These are phyloP conservation scores for Drosophila robusta DNA, from an alignment of 2,888 invertebrate species.

Conservation along the genomic window DNA sequence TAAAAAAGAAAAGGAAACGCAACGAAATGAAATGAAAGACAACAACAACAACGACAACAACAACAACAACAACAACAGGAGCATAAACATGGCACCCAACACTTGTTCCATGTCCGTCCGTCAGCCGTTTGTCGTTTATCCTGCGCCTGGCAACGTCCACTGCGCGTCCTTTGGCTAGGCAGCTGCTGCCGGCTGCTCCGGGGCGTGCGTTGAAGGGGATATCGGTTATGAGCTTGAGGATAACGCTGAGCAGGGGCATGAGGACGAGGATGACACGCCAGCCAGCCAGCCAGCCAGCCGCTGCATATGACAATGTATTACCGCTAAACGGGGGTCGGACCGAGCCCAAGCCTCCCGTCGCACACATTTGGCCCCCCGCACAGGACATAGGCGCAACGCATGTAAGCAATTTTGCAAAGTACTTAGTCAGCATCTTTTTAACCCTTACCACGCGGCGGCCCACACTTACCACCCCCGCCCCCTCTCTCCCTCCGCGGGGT, in stretches of 20 bases:
- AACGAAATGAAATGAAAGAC: slow-evolving; percentile 65
- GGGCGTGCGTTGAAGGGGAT: slow-evolving; percentile 1
- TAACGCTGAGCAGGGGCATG: too few species aligned
- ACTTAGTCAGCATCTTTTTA: slow-evolving; percentile 81
- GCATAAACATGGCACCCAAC: slow-evolving; percentile 77
- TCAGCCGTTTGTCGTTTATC: slow-evolving; percentile 34
- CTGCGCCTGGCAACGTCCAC: slow-evolving; percentile 59
- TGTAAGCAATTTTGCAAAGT: slow-evolving; percentile 80
- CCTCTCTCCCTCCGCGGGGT: slow-evolving; percentile 45
- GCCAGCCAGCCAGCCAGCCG: slow-evolving; percentile 19
- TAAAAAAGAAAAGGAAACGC: slow-evolving; percentile 22
- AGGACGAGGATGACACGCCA: slow-evolving; percentile 29
- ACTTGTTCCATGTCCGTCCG: slow-evolving; percentile 70
- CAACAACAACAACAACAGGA: slow-evolving; percentile 31
- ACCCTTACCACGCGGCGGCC: slow-evolving; percentile 49
- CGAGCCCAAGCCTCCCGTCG: slow-evolving; percentile 11
- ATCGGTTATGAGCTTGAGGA: slow-evolving; percentile 24
- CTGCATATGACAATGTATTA: slow-evolving; percentile 76
- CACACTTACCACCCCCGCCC: neutral
- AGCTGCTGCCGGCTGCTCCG: neutral
- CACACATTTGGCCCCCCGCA: neutral
- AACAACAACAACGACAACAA: slow-evolving; percentile 42
- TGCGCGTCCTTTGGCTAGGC: slow-evolving; percentile 15
- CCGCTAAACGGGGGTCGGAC: slow-evolving; percentile 63
- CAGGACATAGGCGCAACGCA: slow-evolving; percentile 59